Evolutionary conservation across 2,113 vertebrate genomes (phyloP).

Genomic region (Probosciger aterrimus): DNA sequence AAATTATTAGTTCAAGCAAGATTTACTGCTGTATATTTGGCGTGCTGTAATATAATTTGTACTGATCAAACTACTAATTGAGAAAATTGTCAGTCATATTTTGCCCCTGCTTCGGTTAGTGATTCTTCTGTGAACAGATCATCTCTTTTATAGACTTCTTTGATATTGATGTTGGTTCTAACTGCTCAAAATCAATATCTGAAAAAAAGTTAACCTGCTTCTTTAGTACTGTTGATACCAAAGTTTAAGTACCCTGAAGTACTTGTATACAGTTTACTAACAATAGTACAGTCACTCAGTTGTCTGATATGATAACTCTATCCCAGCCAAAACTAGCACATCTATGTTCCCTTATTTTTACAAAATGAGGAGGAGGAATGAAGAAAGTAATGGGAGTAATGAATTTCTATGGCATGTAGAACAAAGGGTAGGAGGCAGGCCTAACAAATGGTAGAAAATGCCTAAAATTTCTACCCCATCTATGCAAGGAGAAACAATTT

Average conservation of each 20-base stretch:
- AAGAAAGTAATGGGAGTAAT: neutral
- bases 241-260: neutral
- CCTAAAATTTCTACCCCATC: neutral
- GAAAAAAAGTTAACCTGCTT: neutral
- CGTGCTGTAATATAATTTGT: neutral
- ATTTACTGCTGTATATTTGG: neutral
- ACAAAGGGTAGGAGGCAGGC: neutral
- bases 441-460: neutral
- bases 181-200: neutral
- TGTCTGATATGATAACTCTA: neutral
- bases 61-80: conserved; percentile 15
- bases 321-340: neutral
- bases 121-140: neutral
- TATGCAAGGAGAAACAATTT: neutral
- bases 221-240: neutral
- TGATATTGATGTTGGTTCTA: neutral
- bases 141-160: neutral
- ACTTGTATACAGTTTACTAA: neutral
- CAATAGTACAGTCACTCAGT: neutral
- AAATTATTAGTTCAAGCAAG: conserved; percentile 18
- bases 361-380: neutral
- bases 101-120: neutral
- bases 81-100: neutral
- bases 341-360: neutral
- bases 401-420: neutral